phyloP scores from a whole-genome alignment of 2,888 invertebrate genomes.

The Thecocarcelia acutangulata region DNA sequence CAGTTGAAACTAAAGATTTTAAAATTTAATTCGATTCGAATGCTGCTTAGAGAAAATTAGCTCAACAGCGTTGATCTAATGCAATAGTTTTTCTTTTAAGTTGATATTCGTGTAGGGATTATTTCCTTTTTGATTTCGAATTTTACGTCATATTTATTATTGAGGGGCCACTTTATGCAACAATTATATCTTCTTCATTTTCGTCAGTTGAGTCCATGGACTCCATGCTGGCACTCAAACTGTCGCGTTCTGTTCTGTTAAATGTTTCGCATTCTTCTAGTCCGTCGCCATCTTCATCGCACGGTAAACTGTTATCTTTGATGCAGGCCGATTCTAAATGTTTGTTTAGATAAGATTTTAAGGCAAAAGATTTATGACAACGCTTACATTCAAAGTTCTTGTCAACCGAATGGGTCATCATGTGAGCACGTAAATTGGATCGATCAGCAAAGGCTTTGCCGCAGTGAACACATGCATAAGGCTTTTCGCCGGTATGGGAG shows the following conservation, averaged over 20 bases:
- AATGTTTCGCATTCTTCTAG: constrained; percentile 38
- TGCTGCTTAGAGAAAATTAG: background rate
- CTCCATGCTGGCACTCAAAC: constrained; percentile 76
- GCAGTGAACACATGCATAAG: constrained; percentile 96
- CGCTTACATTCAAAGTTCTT: constrained; percentile 93
- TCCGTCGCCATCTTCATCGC: constrained; percentile 55
- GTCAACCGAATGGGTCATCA: constrained; percentile 95
- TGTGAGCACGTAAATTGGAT: constrained; percentile 95
- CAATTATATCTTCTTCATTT: constrained; percentile 81
- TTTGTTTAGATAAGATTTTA: constrained; percentile 97
- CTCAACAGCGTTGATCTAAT: constrained; percentile 9
- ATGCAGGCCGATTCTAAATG: constrained; percentile 95
- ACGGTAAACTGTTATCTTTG: constrained; percentile 81
- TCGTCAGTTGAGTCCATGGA: constrained; percentile 78
- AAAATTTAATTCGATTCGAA: background rate
- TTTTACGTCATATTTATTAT: background rate
- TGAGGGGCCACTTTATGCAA: constrained; percentile 75
- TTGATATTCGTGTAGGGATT: constrained; percentile 55
- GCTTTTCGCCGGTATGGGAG: constrained; percentile 96
- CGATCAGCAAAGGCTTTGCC: constrained; percentile 97
- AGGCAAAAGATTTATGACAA: constrained; percentile 94
- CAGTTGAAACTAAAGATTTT: background rate
- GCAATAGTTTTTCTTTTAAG: constrained; percentile 11
- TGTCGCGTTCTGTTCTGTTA: constrained; percentile 36
- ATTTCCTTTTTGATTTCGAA: background rate